These are phyloP conservation scores for Lichenostomus cassidix DNA, from an alignment of 2,113 vertebrate genomes.

Conservation along the genomic window DNA sequence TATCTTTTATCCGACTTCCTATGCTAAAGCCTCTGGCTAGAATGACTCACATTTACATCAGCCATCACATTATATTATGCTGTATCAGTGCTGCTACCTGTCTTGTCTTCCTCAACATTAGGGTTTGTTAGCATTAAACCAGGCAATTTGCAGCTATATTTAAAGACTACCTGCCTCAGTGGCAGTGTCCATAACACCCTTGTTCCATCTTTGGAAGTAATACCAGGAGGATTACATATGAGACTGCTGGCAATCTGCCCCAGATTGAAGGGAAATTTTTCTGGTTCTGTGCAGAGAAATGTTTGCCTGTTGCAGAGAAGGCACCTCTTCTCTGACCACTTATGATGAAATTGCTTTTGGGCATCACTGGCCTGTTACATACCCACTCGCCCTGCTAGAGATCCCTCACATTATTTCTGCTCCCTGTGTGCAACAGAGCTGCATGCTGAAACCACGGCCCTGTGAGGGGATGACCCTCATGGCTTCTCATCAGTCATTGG, in stretches of 20 bases:
- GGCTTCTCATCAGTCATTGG: not conserved
- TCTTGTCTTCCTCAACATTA: not conserved
- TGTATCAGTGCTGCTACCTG: not conserved
- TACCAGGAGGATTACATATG: not conserved
- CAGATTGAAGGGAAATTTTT: not conserved
- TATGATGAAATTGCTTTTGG: not conserved
- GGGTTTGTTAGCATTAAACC: conserved; percentile 5
- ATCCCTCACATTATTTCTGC: not conserved
- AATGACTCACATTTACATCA: conserved; percentile 47
- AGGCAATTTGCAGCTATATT: not conserved
- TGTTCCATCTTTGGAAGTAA: conserved; percentile 13
- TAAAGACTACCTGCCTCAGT: not conserved
- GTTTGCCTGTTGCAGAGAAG: not conserved
- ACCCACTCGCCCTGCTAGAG: not conserved
- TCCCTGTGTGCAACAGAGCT: not conserved
- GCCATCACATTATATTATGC: not conserved
- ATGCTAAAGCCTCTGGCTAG: conserved; percentile 25
- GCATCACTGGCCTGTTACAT: not conserved
- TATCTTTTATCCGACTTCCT: conserved; percentile 32
- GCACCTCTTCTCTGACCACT: not conserved
- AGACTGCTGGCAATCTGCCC: not conserved
- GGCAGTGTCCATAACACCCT: not conserved
- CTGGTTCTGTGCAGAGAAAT: not conserved
- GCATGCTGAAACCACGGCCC: not conserved
- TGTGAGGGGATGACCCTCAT: fast-evolving